Evolutionary conservation across 2,888 invertebrate genomes (phyloP).

Genomic region (Platypus cylindrus): DNA sequence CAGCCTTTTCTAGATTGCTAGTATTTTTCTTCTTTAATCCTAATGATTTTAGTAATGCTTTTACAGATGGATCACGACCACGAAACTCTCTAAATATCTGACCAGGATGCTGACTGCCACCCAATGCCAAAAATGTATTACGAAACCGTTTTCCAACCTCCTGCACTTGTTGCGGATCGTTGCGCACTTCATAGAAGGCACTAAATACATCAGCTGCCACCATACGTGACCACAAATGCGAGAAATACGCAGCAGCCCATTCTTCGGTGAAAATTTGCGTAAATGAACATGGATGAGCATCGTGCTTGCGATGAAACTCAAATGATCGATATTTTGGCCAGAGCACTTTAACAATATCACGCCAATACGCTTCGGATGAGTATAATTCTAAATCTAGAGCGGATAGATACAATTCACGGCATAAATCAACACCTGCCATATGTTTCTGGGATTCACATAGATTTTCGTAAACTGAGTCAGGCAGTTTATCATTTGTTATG

Average conservation of each 20-base stretch:
- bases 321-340: slow-evolving; percentile 72
- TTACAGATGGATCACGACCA: slow-evolving; percentile 81
- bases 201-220: slow-evolving; percentile 83
- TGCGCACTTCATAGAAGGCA: slow-evolving; percentile 62
- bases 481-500: slow-evolving; percentile 60
- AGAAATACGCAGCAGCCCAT: slow-evolving; percentile 78
- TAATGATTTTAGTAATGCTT: slow-evolving; percentile 56
- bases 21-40: slow-evolving; percentile 27
- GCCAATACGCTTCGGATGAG: slow-evolving; percentile 67
- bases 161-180: slow-evolving; percentile 39
- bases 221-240: slow-evolving; percentile 75
- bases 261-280: slow-evolving; percentile 70
- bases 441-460: slow-evolving; percentile 54
- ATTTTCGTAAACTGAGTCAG: slow-evolving; percentile 50
- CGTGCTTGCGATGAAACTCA: slow-evolving; percentile 61
- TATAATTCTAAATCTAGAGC: slow-evolving; percentile 75
- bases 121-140: slow-evolving; percentile 70
- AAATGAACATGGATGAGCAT: slow-evolving; percentile 79
- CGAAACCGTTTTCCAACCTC: slow-evolving; percentile 60
- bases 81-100: slow-evolving; percentile 84
- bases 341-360: slow-evolving; percentile 58
- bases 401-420: slow-evolving; percentile 67
- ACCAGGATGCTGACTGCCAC: slow-evolving; percentile 68
- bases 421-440: slow-evolving; percentile 68
- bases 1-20: slow-evolving; percentile 2